Evolutionary conservation across 2,888 invertebrate genomes (phyloP).

Genomic region (Coenonympha arcania): DNA sequence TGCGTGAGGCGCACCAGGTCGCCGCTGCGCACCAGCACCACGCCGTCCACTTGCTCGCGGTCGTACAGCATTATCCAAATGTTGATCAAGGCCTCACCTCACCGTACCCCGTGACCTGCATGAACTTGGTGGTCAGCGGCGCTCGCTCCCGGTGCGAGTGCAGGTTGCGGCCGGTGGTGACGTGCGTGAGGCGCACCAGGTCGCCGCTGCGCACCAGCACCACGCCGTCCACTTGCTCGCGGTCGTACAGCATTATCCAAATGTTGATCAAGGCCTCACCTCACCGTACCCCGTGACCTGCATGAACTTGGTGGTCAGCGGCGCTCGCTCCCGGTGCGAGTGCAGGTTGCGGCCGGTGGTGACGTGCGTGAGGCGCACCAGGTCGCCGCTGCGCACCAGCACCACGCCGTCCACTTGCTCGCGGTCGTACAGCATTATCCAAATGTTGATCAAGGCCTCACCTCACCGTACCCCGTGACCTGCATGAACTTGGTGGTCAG

Average conservation of each 20-base stretch:
- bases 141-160: no score
- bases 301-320: conserved; percentile 89
- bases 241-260: conserved; percentile 82
- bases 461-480: conserved; percentile 94
- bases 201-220: conserved; percentile 87
- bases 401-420: conserved; percentile 42
- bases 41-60: no score
- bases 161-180: no score
- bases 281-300: conserved; percentile 96
- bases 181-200: conserved; percentile 84
- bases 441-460: no score
- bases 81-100: no score
- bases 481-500: conserved; percentile 92
- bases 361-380: conserved; percentile 89
- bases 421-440: conserved; percentile 80
- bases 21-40: no score
- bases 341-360: conserved; percentile 91
- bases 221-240: conserved; percentile 44
- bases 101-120: no score
- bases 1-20: no score
- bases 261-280: no score
- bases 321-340: conserved; percentile 90
- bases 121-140: no score
- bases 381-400: conserved; percentile 88
- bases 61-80: no score